These are phyloP conservation scores for Amphipoea oculea DNA, from an alignment of 2,888 invertebrate species.

Conservation along the genomic window DNA sequence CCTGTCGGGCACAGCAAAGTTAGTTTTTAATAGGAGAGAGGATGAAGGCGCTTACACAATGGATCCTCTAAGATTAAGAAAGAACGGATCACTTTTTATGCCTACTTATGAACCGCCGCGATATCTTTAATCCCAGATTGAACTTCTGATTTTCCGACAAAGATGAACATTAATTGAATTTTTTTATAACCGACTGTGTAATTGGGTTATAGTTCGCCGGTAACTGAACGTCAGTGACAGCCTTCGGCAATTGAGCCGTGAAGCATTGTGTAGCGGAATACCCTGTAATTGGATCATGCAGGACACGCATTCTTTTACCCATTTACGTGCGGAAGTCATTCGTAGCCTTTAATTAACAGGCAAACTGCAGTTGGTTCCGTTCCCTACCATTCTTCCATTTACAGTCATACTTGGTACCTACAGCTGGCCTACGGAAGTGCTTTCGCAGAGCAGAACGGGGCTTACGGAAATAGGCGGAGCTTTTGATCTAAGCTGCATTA, in stretches of 20 bases:
- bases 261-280: not conserved
- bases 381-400: not conserved
- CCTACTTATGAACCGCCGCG: not conserved
- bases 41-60: not conserved
- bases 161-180: constrained; percentile 10
- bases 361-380: not conserved
- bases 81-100: not conserved
- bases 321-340: not conserved
- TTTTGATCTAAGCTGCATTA: not conserved
- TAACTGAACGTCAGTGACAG: not conserved
- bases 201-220: not conserved
- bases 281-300: constrained; percentile 2
- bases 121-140: not conserved
- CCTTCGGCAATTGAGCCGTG: not conserved
- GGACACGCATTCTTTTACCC: not conserved
- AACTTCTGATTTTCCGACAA: not conserved
- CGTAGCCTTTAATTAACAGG: not conserved
- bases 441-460: not conserved
- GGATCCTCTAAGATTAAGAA: not conserved
- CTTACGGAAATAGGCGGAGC: not conserved
- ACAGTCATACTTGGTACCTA: not conserved
- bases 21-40: too few species aligned
- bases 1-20: too few species aligned
- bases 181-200: not conserved
- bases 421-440: not conserved